Evolutionary conservation across 2,888 invertebrate species (phyloP), one percentile per base, ranked within the genome.

Genomic region (Agrotis exclamationis): DNA sequence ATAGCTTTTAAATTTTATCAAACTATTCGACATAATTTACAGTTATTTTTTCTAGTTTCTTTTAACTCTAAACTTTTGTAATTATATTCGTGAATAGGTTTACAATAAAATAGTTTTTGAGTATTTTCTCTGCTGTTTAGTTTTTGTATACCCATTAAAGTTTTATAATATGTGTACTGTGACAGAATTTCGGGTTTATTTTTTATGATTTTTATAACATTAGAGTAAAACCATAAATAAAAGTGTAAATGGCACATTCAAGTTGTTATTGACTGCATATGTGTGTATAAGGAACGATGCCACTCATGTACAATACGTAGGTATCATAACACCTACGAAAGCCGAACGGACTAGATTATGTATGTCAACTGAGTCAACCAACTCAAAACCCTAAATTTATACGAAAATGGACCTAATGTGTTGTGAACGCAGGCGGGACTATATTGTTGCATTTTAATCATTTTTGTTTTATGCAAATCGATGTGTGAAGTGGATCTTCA

Each of bases 401-500:
- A 39, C 39, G 85, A 87, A 87, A 90, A 89, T 88, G 88, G 88
- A 88, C 83, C 83, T 90, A 90, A 88, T 86, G 85, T 89, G 83
- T 82, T 85, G 81, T 83, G 89, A 92, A 89, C 89, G 89, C 89
- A 78, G 87, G 87, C 83, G 84, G 85, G 87, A 88, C 84, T 83
- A 88, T 89, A 89, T 89, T 88, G 89, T 91, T 90, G 92, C 88
- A 87, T 92, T 92, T 92, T 88, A 92, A 88, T 89, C 85, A 91
- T 91, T 92, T 92, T 92, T 90, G 88, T 92, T 92, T 91, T 91
- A 92, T 93, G 91, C 91, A 92, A 92, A 92, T 90, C 88, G 88
- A 88, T 87, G 88, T 90, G 89, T 89, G 89, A 90, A 90, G 90
- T 88, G 89, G 87, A 88, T 88, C 88, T 88, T 86, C 85, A 85